phyloP scores from a whole-genome alignment of 2,888 invertebrate species.

The Dicyrtoma fusca region DNA sequence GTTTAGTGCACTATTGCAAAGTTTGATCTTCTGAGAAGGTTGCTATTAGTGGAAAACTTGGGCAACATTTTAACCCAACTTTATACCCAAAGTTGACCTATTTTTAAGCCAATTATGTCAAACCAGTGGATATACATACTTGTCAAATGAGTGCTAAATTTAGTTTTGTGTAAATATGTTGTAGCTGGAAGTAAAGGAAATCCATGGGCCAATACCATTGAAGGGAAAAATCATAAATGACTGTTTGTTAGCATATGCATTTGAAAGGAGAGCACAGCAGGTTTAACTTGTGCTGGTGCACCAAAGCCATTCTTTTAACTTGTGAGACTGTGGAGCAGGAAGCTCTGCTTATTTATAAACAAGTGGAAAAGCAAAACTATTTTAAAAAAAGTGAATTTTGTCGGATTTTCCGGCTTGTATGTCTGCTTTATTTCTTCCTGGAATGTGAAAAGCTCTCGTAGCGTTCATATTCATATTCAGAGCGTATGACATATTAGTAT shows the following conservation, averaged over 20 bases:
- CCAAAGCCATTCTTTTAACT: neutral
- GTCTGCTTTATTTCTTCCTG: constrained; percentile 31
- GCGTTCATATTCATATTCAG: neutral
- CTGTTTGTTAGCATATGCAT: constrained; percentile 22
- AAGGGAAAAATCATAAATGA: constrained; percentile 17
- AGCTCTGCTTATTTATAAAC: constrained; percentile 16
- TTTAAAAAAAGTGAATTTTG: constrained; percentile 26
- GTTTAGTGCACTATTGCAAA: too few species aligned
- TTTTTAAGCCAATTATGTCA: too few species aligned
- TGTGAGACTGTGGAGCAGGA: constrained; percentile 10
- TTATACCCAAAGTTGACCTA: too few species aligned
- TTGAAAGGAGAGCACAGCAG: neutral
- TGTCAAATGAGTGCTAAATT: too few species aligned
- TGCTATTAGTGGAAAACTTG: too few species aligned
- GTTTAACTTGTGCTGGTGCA: neutral
- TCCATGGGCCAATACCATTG: neutral
- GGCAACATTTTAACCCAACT: too few species aligned
- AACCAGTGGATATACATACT: too few species aligned
- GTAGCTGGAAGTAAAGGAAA: too few species aligned
- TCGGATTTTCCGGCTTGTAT: constrained; percentile 1
- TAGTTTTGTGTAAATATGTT: too few species aligned
- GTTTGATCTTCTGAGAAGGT: too few species aligned
- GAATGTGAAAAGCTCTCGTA: constrained; percentile 13
- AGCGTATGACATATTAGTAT: neutral
- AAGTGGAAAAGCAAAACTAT: constrained; percentile 18